A percentile compares a stretch with the other conserved stretches of the same genome.
Conservation (phyloP, 2,113 vertebrate genomes). For the Gopherus evgoodei region DNA sequence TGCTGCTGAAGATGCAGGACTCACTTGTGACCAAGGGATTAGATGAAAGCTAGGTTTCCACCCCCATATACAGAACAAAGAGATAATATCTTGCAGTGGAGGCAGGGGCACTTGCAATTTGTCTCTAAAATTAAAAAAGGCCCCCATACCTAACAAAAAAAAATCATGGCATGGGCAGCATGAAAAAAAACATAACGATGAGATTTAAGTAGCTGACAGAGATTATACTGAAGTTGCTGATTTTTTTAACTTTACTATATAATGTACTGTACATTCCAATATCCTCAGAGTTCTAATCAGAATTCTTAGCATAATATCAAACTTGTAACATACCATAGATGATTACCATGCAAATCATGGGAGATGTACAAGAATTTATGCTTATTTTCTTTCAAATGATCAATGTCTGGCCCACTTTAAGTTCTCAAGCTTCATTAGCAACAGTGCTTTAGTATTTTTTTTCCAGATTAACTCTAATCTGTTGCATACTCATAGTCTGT, state of each 20-base stretch:
- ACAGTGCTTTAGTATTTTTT: neutral
- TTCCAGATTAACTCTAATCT: neutral
- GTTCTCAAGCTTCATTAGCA: neutral
- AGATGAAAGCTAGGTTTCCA: neutral
- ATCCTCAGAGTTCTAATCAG: neutral
- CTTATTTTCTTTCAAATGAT: neutral
- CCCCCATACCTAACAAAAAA: neutral
- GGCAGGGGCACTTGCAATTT: neutral
- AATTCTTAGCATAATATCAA: neutral
- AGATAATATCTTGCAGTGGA: neutral
- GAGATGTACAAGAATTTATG: neutral
- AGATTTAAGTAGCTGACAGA: neutral
- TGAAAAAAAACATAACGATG: neutral
- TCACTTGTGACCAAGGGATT: neutral
- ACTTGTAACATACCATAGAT: neutral
- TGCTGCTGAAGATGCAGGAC: neutral
- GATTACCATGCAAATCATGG: neutral
- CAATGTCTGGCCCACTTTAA: neutral
- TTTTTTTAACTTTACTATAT: neutral
- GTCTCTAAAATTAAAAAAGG: neutral
- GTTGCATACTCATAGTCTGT: neutral
- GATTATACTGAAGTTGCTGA: neutral
- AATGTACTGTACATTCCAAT: neutral
- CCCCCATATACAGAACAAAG: neutral
- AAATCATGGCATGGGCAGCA: neutral